A percentile compares a stretch with the other conserved stretches of the same genome.
Evolutionary conservation across 2,113 vertebrate species (phyloP).

Genomic region (Aythya baeri): DNA sequence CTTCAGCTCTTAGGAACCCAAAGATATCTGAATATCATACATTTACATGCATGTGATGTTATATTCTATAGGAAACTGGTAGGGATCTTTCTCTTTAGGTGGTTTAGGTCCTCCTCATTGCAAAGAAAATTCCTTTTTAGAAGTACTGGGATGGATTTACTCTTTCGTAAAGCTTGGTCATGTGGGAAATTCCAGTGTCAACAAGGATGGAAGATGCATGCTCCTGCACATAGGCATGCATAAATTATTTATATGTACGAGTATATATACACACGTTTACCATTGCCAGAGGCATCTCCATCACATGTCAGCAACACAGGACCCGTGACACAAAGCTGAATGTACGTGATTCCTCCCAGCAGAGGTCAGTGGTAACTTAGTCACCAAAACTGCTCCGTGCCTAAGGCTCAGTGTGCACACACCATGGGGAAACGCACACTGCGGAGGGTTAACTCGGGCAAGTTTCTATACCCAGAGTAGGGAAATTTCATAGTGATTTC

Average conservation of each 20-base stretch:
- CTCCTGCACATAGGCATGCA: not conserved
- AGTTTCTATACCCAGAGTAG: not conserved
- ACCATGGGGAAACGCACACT: accelerated
- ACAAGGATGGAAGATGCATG: not conserved
- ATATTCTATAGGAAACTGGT: not conserved
- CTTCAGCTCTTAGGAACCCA: not conserved
- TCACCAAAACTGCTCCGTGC: not conserved
- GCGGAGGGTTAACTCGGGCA: not conserved
- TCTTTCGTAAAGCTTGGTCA: not conserved
- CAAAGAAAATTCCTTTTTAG: not conserved
- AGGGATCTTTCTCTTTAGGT: not conserved
- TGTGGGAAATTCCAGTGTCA: not conserved
- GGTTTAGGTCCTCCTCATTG: not conserved
- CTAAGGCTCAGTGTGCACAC: not conserved
- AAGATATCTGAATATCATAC: not conserved
- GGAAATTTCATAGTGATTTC: not conserved
- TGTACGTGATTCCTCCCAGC: not conserved
- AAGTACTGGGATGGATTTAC: not conserved
- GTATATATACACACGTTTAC: accelerated
- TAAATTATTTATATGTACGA: accelerated
- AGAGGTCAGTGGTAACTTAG: conserved; percentile 43
- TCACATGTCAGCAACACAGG: not conserved
- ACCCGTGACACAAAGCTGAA: not conserved
- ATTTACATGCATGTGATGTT: not conserved
- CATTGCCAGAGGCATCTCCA: not conserved